Evolutionary conservation across 2,888 invertebrate species (phyloP), one percentile per base, ranked within the genome.

Genomic region (Teleogryllus oceanicus): DNA sequence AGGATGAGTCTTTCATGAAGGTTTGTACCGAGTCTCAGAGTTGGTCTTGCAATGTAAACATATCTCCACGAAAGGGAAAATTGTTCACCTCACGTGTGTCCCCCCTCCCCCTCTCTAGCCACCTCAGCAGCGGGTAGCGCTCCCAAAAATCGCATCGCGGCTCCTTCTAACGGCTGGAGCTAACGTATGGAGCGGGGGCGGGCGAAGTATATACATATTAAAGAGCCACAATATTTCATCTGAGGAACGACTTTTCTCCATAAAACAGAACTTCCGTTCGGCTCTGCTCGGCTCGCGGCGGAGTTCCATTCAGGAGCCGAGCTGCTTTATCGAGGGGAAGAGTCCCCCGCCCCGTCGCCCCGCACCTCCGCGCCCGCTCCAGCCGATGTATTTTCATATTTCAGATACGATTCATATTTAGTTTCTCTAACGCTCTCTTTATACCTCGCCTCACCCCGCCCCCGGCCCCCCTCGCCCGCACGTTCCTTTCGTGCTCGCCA

Each of bases 331-430:
- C 62, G 62, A n/a, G n/a, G 62, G 62, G 62, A 62, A 62, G 62
- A 62, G 62, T 8, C n/a, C 18, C 76, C 49, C 37, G 8, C 76
- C 24, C 76, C 49, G n/a, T 49, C 37, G 18, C 74, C 74, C 10
- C 78, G 18, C 74, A 74, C 74, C 77, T 50, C 51, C 49, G 21
- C 51, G 76, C 79, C 49, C 62, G 62, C 74, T 62, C 77, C 51
- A 50, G 24, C 76, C 79, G 80, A 81, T 81, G 80, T 79, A 78
- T 81, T 81, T 81, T 79, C 77, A 76, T 81, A 81, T 81, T 81
- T 79, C 77, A 79, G 80, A 81, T 81, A 81, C 79, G 77, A 79
- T 81, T 81, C 80, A 81, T 51, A 78, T 75, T 81, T 79, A 80
- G 77, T 77, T 76, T 75, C 76, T 76, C 75, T 79, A 79, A 79